Base-by-base conservation (phyloP, 2,113 vertebrate species). In the Syngnathus typhle region DNA sequence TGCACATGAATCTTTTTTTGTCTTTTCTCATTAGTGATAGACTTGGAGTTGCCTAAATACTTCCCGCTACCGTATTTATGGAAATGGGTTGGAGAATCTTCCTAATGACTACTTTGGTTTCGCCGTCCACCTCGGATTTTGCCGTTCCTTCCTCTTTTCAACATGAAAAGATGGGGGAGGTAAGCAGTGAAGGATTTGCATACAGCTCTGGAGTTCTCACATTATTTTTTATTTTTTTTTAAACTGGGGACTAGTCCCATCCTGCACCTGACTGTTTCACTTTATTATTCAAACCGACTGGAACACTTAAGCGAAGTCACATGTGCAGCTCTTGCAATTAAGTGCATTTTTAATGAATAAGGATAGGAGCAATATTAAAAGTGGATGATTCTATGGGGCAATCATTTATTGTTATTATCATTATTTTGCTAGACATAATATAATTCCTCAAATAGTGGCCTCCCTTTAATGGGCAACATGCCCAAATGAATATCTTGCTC, bases 11-110 rank as follows among this genome's bases (percentile, higher is more conserved):
- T 88, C 79, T 84, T 91, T 92, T 90, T 43, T 91, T 89, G 89
- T 89, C 87, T 91, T 86, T 88, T 89, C 90, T 91, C 89, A 92
- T 92, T 91, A 91, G 85, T 88, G 85, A 84, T 85, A 88, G 84
- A 87, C 84, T 91, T 90, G 75, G 82, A 84, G 82, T 87, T 85
- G 89, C 88, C 84, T 89, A 90, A 91, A 91, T 87, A 90, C 90
- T 91, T 91, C 88, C 89, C 83, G 75, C 82, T 83, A 88, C 77
- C 85, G 80, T 88, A 88, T 80, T 89, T 89, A 89, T 90, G 84
- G 83, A 90, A 90, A 91, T 88, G 85, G 82, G 82, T 85, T 79
- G 66, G 78, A 85, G 80, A 80, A 76, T 75, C 77, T 76, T 78
- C 77, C 75, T 84, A 80, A 84, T 81, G 77, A 87, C 86, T 80